Conservation (phyloP, 64 coral and sea anemone species). For the Trachythela sp. region DNA sequence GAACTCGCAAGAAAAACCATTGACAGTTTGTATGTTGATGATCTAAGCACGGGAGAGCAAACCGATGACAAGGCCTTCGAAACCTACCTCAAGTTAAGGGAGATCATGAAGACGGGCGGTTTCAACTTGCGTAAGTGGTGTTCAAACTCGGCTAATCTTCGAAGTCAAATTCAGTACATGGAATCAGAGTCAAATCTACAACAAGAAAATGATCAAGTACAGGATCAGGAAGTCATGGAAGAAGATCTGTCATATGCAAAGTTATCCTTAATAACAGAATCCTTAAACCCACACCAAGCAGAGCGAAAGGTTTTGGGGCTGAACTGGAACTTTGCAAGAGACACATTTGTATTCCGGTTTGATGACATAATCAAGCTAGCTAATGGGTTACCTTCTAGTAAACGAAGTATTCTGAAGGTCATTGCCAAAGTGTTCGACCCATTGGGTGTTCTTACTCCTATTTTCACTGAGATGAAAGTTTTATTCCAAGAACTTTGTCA, state of each 20-base stretch:
- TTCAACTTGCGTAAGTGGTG: slow-evolving; percentile 51
- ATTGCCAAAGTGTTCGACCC: slow-evolving; percentile 49
- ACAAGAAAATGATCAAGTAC: background rate
- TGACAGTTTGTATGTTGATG: slow-evolving; percentile 46
- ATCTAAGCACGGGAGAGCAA: slow-evolving; percentile 30
- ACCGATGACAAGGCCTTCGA: slow-evolving; percentile 41
- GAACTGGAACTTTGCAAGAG: slow-evolving; percentile 28
- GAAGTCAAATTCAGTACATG: slow-evolving; percentile 2
- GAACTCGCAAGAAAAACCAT: slow-evolving; percentile 36
- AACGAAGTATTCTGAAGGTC: slow-evolving; percentile 38
- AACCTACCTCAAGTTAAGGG: background rate
- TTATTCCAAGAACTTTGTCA: slow-evolving; percentile 51
- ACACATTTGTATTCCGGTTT: slow-evolving; percentile 30
- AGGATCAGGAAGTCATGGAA: slow-evolving; percentile 1
- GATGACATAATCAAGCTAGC: slow-evolving; percentile 25
- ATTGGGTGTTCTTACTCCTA: slow-evolving; percentile 34
- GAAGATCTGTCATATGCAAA: slow-evolving; percentile 40
- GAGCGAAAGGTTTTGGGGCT: slow-evolving; percentile 19
- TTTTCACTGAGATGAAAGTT: slow-evolving; percentile 30
- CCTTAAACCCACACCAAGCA: background rate
- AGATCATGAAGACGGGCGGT: slow-evolving; percentile 21
- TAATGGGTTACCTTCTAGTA: slow-evolving; percentile 22
- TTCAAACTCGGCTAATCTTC: slow-evolving; percentile 24
- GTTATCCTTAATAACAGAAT: slow-evolving; percentile 7
- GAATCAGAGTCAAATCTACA: slow-evolving; percentile 36